Base-by-base conservation (phyloP, 2,888 invertebrate genomes). In the Lacanobia wlatinum region DNA sequence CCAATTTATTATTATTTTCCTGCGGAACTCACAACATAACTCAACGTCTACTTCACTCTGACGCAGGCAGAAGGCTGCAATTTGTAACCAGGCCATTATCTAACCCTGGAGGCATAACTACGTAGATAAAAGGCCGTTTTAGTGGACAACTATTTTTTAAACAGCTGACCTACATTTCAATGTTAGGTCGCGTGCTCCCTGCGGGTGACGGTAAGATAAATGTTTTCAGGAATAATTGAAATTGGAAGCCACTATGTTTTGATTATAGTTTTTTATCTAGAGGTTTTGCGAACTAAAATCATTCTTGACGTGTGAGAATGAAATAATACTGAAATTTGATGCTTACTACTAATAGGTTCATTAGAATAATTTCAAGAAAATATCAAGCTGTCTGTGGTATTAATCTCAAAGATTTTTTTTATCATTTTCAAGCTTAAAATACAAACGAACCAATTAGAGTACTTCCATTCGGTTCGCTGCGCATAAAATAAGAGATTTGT, bases 71-170 rank as follows among this genome's bases (percentile, higher is more conserved):
- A 38, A n/a, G 46, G 74, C 40, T 61, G 67, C 70, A 64, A 79
- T 79, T 80, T 80, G 38, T 70, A 53, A 76, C 74, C 34, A 53
- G 64, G 53, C 58, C 64, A 61, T 79, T 70, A 68, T 58, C n/a
- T 48, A 38, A 38, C 61, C 70, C 64, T 46, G 60, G 70, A 53
- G 70, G 40, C 21, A 46, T 53, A 50, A 52, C 43, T 65, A 55
- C 43, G 60, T 12, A 68, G 56, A 62, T 73, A 69, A 62, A 50
- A 55, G 52, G 40, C 8, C 16, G 34, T 38, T 73, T n/a, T 34
- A 65, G 43, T 3, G n/a, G 16, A 48, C 12, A 43, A 64, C 18
- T 38, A 18, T 61, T 50, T 63, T 62, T 67, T 48, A 61, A 50
- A 67, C 60, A 28, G 18, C n/a, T 28, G 28, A 38, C 56, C n/a